These are phyloP conservation scores for Pteromalus puparum DNA, from an alignment of 1,140 invertebrate genomes.

Conservation along the genomic window DNA sequence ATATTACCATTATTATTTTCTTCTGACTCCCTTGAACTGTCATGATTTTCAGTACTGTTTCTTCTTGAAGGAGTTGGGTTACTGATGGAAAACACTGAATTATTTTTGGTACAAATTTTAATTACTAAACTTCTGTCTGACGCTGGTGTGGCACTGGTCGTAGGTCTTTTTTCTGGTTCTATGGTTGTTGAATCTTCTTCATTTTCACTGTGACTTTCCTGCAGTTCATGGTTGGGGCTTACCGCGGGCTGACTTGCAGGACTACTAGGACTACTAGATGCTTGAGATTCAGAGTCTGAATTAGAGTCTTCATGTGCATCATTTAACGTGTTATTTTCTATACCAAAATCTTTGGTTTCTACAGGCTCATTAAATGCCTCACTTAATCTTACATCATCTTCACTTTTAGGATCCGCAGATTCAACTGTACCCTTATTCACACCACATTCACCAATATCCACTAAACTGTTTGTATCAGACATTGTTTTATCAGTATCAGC, in stretches of 20 bases:
- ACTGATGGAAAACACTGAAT: constrained; percentile 69
- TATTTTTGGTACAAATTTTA: constrained; percentile 73
- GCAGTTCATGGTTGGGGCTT: constrained; percentile 54
- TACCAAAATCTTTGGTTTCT: constrained; percentile 37
- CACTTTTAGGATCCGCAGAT: constrained; percentile 50
- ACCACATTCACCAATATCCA: background rate
- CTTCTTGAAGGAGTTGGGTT: constrained; percentile 51
- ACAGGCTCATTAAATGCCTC: background rate
- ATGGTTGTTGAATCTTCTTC: constrained; percentile 38
- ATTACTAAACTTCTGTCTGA: constrained; percentile 71
- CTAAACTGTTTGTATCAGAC: background rate
- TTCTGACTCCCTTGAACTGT: constrained; percentile 62
- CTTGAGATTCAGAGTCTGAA: constrained; percentile 49
- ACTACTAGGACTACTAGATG: constrained; percentile 57
- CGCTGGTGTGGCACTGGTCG: constrained; percentile 56
- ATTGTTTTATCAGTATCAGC: constrained; percentile 36
- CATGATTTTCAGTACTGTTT: constrained; percentile 52
- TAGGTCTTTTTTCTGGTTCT: constrained; percentile 20
- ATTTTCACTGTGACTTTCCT: constrained; percentile 28
- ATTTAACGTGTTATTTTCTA: constrained; percentile 11
- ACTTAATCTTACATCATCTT: constrained; percentile 53
- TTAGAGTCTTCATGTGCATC: constrained; percentile 26
- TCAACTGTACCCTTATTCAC: constrained; percentile 37
- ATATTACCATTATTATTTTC: constrained; percentile 69
- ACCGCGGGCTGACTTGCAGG: constrained; percentile 57